Evolutionary conservation across 2,888 invertebrate genomes (phyloP).

Genomic region (Hoplodrina blanda): DNA sequence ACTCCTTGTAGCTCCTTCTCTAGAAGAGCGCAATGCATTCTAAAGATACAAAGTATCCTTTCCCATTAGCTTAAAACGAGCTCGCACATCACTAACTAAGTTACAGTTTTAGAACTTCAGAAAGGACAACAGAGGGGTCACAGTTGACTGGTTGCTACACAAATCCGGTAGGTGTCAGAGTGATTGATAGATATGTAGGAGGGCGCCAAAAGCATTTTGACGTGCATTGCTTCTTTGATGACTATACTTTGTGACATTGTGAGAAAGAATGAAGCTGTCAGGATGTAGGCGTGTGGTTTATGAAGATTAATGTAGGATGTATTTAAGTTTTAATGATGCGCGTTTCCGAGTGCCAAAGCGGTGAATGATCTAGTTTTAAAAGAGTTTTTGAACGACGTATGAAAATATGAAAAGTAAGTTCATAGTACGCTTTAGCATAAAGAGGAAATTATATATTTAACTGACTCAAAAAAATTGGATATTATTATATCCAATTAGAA

Average conservation of each 20-base stretch:
- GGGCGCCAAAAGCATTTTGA: constrained; percentile 67
- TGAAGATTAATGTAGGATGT: constrained; percentile 7
- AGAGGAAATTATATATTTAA: too few species aligned
- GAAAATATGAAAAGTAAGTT: too few species aligned
- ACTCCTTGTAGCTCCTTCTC: too few species aligned
- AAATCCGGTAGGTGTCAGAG: constrained; percentile 68
- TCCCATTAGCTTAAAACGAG: not conserved
- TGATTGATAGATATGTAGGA: constrained; percentile 71
- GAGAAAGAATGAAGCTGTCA: constrained; percentile 42
- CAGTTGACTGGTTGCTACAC: constrained; percentile 13
- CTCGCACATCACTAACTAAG: not conserved
- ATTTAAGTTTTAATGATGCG: constrained; percentile 9
- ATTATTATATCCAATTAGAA: too few species aligned
- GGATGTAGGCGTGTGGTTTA: constrained; percentile 19
- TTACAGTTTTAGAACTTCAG: not conserved
- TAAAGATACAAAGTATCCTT: too few species aligned
- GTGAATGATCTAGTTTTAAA: not conserved
- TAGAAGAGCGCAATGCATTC: too few species aligned
- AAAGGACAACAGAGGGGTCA: not conserved
- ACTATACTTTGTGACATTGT: constrained; percentile 50
- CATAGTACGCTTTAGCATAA: too few species aligned
- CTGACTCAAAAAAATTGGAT: too few species aligned
- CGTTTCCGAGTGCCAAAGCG: not conserved
- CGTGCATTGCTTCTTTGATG: constrained; percentile 59
- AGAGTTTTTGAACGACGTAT: too few species aligned